Conservation (phyloP, 2,888 invertebrate species). For the Chironomus riparius region DNA sequence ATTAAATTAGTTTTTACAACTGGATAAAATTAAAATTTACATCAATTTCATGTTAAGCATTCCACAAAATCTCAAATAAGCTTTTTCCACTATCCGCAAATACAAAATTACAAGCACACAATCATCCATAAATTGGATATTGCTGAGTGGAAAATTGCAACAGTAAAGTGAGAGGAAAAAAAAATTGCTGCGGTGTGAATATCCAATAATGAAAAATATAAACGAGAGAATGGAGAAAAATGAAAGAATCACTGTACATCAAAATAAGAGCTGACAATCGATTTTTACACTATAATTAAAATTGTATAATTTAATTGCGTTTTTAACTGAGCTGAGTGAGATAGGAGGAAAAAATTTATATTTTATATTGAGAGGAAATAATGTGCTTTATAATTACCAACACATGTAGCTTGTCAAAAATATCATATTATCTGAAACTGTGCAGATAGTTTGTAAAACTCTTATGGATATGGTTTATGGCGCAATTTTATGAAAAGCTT, state of each 20-base stretch:
- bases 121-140: not conserved
- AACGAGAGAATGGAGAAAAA: too few species aligned
- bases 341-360: not conserved
- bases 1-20: too few species aligned
- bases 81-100: too few species aligned
- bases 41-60: too few species aligned
- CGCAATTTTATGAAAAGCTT: too few species aligned
- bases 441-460: too few species aligned
- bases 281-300: constrained; percentile 24
- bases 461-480: too few species aligned
- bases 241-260: not conserved
- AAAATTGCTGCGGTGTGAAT: not conserved
- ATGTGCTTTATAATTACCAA: not conserved
- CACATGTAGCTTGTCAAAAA: not conserved
- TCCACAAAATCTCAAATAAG: too few species aligned
- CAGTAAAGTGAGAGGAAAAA: constrained; percentile 1
- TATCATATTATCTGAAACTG: too few species aligned
- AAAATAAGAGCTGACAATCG: constrained; percentile 16
- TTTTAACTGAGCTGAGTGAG: not conserved
- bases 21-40: too few species aligned
- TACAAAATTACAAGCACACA: too few species aligned
- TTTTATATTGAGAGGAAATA: not conserved
- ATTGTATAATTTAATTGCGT: constrained; percentile 20
- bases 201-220: too few species aligned
- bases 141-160: not conserved